Evolutionary conservation across 1,140 invertebrate species (phyloP).

Genomic region (Drosophila parvula): DNA sequence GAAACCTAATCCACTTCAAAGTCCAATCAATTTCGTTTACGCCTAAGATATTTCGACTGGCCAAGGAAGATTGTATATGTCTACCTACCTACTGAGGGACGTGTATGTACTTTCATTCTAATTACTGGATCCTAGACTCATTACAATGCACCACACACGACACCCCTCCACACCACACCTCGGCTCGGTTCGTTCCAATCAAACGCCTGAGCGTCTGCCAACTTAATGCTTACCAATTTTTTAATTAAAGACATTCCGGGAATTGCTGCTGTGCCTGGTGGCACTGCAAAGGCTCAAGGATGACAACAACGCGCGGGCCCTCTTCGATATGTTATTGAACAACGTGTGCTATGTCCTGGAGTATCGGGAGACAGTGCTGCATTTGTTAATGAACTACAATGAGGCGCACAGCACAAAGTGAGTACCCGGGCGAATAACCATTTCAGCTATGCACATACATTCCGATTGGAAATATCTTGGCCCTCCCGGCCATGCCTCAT

Average conservation of each 20-base stretch:
- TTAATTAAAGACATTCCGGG: constrained; percentile 87
- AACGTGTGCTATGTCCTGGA: constrained; percentile 97
- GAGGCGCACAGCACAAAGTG: constrained; percentile 94
- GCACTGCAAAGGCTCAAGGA: constrained; percentile 92
- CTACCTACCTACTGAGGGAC: background rate
- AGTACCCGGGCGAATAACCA: constrained; percentile 60
- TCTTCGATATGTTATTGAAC: constrained; percentile 93
- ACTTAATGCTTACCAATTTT: constrained; percentile 67
- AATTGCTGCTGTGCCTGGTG: constrained; percentile 90
- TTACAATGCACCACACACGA: constrained; percentile 43
- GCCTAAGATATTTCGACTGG: constrained; percentile 3
- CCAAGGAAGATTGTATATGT: constrained; percentile 11
- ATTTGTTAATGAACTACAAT: constrained; percentile 92
- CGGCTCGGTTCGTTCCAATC: constrained; percentile 21
- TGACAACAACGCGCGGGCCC: constrained; percentile 87
- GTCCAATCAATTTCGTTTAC: constrained; percentile 16
- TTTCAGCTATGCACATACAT: constrained; percentile 44
- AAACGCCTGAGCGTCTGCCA: constrained; percentile 28
- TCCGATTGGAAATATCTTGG: constrained; percentile 66
- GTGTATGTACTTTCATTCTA: constrained; percentile 19
- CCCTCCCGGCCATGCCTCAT: constrained; percentile 23
- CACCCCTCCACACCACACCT: background rate
- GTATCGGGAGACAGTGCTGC: constrained; percentile 95
- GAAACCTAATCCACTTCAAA: constrained; percentile 15
- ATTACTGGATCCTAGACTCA: constrained; percentile 7